These are phyloP conservation scores for Amyelois transitella DNA, from an alignment of 1,140 invertebrate species.

Conservation along the genomic window DNA sequence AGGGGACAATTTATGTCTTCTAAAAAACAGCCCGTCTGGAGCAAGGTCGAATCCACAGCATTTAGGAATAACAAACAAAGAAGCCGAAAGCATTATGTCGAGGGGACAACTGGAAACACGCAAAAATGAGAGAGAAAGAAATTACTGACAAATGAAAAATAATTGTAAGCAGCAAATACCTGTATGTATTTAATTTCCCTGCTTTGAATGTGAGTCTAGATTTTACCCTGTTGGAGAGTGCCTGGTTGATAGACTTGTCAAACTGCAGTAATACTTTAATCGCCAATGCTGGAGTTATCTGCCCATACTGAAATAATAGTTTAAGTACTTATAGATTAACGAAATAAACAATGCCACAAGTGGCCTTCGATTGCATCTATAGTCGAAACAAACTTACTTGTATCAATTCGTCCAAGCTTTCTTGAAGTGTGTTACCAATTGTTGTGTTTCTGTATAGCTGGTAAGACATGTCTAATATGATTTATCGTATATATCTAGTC, in stretches of 20 bases:
- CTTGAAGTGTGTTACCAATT: slow-evolving; percentile 95
- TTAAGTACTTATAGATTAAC: background rate
- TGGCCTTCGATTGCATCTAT: background rate
- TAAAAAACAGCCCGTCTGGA: too few relatives aligned
- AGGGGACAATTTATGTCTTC: too few relatives aligned
- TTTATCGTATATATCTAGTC: background rate
- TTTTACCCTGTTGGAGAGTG: slow-evolving; percentile 93
- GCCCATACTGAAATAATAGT: slow-evolving; percentile 84
- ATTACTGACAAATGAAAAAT: background rate
- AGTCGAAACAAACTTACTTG: slow-evolving; percentile 38
- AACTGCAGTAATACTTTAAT: slow-evolving; percentile 96
- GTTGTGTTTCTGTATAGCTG: slow-evolving; percentile 99
- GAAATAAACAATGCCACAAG: slow-evolving; percentile 9
- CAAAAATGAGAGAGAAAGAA: background rate
- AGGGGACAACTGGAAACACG: background rate
- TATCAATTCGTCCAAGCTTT: slow-evolving; percentile 79
- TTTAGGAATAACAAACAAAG: too few relatives aligned
- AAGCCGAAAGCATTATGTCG: too few relatives aligned
- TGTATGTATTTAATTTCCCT: slow-evolving; percentile 97
- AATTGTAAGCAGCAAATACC: slow-evolving; percentile 55
- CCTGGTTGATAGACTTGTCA: slow-evolving; percentile 97
- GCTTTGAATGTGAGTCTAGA: slow-evolving; percentile 96
- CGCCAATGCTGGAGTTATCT: slow-evolving; percentile 94
- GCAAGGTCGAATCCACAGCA: too few relatives aligned
- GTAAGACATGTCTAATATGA: slow-evolving; percentile 84